A percentile compares a stretch with the other conserved stretches of the same genome.
Conservation (phyloP, 1,140 invertebrate genomes). For the Euwallacea similis region DNA sequence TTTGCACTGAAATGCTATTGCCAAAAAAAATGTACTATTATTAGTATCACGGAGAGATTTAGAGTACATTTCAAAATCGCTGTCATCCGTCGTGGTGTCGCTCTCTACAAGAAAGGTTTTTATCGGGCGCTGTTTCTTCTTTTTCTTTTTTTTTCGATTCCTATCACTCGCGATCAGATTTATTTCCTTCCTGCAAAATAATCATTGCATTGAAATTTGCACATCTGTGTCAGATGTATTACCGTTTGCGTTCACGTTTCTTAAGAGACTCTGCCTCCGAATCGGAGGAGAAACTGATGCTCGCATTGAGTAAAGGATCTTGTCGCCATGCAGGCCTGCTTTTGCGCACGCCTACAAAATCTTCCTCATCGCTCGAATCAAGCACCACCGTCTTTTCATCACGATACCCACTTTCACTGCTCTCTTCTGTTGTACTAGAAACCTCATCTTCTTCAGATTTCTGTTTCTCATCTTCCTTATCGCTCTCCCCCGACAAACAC, state of each 20-base stretch:
- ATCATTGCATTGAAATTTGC: too few relatives aligned
- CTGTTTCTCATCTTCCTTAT: not conserved
- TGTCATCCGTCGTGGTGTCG: not conserved
- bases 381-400: not conserved
- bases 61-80: constrained; percentile 19
- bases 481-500: not conserved
- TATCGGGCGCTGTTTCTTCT: not conserved
- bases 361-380: constrained; percentile 27
- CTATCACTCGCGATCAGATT: not conserved
- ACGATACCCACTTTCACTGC: not conserved
- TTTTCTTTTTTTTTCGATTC: not conserved
- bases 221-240: not conserved
- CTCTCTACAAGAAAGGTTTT: not conserved
- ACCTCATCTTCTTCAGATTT: not conserved
- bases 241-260: not conserved
- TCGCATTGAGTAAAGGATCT: constrained; percentile 9
- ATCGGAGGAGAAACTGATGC: not conserved
- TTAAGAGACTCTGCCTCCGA: not conserved
- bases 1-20: not conserved
- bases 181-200: too few relatives aligned
- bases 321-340: not conserved
- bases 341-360: constrained; percentile 21
- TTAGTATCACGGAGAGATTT: not conserved
- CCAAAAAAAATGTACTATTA: constrained; percentile 3
- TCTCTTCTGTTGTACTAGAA: not conserved